phyloP scores from a whole-genome alignment of 2,113 vertebrate genomes.

The Lophura nycthemera region DNA sequence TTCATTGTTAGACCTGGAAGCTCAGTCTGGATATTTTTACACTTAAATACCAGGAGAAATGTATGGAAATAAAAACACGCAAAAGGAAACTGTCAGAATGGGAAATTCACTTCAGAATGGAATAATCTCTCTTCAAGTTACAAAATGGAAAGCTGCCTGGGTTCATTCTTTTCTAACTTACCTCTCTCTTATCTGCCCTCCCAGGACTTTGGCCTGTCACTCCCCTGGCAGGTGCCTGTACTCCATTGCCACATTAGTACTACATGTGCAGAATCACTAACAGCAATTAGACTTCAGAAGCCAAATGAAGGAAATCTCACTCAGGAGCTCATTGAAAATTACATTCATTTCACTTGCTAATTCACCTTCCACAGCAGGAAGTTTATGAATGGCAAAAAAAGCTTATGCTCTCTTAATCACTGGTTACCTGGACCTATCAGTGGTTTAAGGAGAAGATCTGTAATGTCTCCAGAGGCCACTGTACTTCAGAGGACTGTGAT shows the following conservation, averaged over 20 bases:
- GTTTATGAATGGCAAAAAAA: not conserved
- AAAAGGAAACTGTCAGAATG: conserved; percentile 10
- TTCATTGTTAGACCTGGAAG: not conserved
- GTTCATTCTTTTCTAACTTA: conserved; percentile 8
- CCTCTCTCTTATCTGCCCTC: not conserved
- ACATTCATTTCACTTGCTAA: not conserved
- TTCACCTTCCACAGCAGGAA: not conserved
- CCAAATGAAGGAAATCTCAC: not conserved
- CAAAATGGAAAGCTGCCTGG: conserved; percentile 16
- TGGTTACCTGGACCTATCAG: not conserved
- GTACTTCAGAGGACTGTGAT: not conserved
- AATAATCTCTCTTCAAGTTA: conserved; percentile 23
- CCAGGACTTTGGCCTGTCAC: not conserved
- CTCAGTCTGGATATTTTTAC: conserved; percentile 2
- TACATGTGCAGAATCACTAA: not conserved
- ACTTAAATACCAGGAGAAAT: conserved; percentile 17
- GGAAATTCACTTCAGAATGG: not conserved
- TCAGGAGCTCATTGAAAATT: not conserved
- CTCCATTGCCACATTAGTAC: not conserved
- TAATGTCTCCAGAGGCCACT: not conserved
- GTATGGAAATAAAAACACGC: not conserved
- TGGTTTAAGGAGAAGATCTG: not conserved
- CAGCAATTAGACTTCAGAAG: conserved; percentile 6
- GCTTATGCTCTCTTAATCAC: not conserved
- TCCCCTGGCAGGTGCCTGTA: not conserved